Conservation (phyloP, 2,888 invertebrate genomes). For the Cataglyphis cursor region DNA sequence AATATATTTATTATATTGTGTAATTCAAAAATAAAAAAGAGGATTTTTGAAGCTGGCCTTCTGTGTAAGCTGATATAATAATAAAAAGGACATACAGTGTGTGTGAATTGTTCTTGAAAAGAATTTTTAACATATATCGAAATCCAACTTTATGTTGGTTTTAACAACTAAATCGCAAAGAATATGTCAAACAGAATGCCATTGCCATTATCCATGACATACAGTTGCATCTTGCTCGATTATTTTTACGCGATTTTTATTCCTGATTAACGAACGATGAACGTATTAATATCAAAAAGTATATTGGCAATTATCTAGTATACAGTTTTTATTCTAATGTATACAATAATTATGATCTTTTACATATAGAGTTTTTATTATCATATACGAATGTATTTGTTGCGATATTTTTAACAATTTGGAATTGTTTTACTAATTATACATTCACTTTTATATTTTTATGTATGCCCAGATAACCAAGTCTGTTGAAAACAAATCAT, state of each 20-base stretch:
- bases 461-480: neutral
- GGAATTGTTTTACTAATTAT: constrained; percentile 21
- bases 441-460: constrained; percentile 14
- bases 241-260: constrained; percentile 19
- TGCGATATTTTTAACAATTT: constrained; percentile 24
- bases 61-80: constrained; percentile 37
- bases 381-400: constrained; percentile 4
- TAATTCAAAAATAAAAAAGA: constrained; percentile 50
- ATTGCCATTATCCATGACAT: constrained; percentile 42
- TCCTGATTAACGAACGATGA: neutral
- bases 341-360: neutral
- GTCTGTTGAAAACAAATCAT: too few species aligned
- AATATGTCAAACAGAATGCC: neutral
- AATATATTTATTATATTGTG: constrained; percentile 51
- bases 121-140: neutral
- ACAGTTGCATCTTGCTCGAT: constrained; percentile 19
- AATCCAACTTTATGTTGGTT: neutral
- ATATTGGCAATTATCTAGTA: constrained; percentile 12
- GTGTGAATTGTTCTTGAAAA: constrained; percentile 18
- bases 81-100: neutral
- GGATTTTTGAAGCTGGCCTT: constrained; percentile 52
- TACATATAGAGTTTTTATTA: neutral
- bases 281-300: constrained; percentile 29
- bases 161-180: neutral
- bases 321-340: constrained; percentile 38